Evolutionary conservation across 23 tunicate genomes (phyloP), one percentile per base, ranked within the genome.

Genomic region (Trididemnum miniatum): DNA sequence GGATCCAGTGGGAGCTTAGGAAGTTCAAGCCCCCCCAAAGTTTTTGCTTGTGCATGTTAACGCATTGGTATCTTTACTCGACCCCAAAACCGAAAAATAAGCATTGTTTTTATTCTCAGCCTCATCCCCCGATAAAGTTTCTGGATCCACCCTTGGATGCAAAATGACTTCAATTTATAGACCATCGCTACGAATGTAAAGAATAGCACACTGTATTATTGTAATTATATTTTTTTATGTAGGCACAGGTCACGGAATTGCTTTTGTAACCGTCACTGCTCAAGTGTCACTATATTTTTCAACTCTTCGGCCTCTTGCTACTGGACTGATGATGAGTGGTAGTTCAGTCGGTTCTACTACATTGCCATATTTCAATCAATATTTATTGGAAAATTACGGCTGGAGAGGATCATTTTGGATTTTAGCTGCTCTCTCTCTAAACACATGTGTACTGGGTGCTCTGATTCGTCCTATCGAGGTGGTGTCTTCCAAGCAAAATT

Each of bases 371-470:
- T 39, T 76, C 5, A 66, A 51, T 29, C 31, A 82, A 15, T 77
- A 82, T 31, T 64, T 88, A 62, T 52, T 82, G 62, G 57, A 62
- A 23, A 33, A 28, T 34, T 88, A 82, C 34, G 84, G 87, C 26
- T 88, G 93, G 93, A 65, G 87, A 34, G 87, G 84, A 4, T 32
- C 87, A 1, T 28, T 88, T 35, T 35, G 83, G 20, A 52, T 88
- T 1, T 77, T 88, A 44, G 79, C 87, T 51, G 93, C 81, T 22
- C 22, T 88, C 60, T 40, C 73, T 32, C 69, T 88, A 1, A 76
- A 88, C 35, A 51, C 71, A 2, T 77, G 84, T 52, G 64, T 76
- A 60, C 76, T 82, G 50, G 93, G 79, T 3, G 77, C 93, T 32
- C 39, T 88, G 72, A 32, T 88, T 12, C 77, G 82, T 2, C 93